Percentiles rank a stretch among this genome's conserved stretches.
Conservation (phyloP, 1,140 invertebrate genomes). For the Chionoecetes opilio region DNA sequence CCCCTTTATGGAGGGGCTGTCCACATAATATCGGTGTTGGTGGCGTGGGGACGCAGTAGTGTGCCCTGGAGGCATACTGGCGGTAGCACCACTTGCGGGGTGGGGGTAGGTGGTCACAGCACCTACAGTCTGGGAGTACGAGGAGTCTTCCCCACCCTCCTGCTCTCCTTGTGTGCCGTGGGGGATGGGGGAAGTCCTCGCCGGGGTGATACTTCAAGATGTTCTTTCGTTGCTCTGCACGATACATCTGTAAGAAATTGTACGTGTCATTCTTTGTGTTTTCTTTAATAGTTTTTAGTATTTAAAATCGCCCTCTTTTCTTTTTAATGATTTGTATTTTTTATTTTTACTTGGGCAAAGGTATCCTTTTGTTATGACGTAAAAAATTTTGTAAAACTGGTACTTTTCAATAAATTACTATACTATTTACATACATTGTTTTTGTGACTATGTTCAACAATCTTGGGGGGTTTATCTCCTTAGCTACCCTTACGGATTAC, state of each 20-base stretch:
- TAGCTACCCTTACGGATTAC: too few species aligned
- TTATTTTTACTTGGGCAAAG: too few species aligned
- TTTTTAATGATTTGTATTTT: too few species aligned
- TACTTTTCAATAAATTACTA: too few species aligned
- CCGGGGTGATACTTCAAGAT: constrained; percentile 94
- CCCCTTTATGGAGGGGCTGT: constrained; percentile 50
- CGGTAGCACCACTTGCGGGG: constrained; percentile 92
- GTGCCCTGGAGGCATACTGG: constrained; percentile 93
- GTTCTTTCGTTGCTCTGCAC: constrained; percentile 93
- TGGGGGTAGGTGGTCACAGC: constrained; percentile 91
- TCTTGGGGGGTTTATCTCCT: too few species aligned
- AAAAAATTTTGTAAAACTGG: too few species aligned
- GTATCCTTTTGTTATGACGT: too few species aligned
- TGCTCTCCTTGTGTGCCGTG: constrained; percentile 82
- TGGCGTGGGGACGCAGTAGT: constrained; percentile 92
- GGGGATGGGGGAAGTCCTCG: constrained; percentile 86
- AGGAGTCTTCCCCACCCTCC: constrained; percentile 79
- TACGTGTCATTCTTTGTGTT: neutral
- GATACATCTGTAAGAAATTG: constrained; percentile 87
- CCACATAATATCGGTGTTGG: constrained; percentile 85
- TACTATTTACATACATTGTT: too few species aligned
- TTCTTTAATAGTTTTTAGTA: too few species aligned
- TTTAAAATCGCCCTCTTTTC: too few species aligned
- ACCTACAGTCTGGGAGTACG: constrained; percentile 82
- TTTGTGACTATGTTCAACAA: too few species aligned